Conservation (phyloP, 2,888 invertebrate genomes). For the Dicyrtoma fusca region DNA sequence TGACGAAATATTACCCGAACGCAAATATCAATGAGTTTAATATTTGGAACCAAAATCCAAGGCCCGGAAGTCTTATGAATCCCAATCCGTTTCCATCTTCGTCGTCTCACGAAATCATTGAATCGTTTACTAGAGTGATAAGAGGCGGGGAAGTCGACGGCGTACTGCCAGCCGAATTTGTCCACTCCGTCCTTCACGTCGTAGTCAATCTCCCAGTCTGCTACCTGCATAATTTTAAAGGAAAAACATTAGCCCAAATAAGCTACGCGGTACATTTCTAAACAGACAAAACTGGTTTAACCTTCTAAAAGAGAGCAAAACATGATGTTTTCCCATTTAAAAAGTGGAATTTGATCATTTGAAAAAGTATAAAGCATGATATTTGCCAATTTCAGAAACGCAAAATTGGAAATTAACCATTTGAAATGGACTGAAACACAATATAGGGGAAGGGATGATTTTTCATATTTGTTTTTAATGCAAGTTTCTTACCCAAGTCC, state of each 20-base stretch:
- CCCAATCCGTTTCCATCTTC: constrained; percentile 82
- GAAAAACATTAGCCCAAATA: background rate
- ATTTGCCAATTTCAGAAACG: no score
- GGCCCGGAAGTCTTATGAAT: constrained; percentile 82
- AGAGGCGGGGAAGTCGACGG: constrained; percentile 84
- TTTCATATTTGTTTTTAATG: no score
- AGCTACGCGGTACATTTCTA: background rate
- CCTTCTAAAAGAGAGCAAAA: no score
- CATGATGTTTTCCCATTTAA: no score
- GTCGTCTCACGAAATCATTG: constrained; percentile 83
- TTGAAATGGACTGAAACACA: no score
- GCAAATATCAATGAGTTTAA: constrained; percentile 79
- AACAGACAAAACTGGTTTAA: background rate
- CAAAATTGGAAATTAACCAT: no score
- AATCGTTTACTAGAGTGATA: constrained; percentile 84
- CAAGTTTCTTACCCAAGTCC: constrained; percentile 91
- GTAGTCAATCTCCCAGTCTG: constrained; percentile 92
- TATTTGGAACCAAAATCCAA: constrained; percentile 85
- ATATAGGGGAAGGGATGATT: no score
- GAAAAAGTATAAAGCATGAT: no score
- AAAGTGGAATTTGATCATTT: no score
- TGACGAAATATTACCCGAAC: constrained; percentile 65
- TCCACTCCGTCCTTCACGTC: constrained; percentile 88
- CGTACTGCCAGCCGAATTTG: constrained; percentile 93
- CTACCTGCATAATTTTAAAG: constrained; percentile 63